Evolutionary conservation across 1,140 invertebrate species (phyloP).

Genomic region (Leptonema lineaticorne): DNA sequence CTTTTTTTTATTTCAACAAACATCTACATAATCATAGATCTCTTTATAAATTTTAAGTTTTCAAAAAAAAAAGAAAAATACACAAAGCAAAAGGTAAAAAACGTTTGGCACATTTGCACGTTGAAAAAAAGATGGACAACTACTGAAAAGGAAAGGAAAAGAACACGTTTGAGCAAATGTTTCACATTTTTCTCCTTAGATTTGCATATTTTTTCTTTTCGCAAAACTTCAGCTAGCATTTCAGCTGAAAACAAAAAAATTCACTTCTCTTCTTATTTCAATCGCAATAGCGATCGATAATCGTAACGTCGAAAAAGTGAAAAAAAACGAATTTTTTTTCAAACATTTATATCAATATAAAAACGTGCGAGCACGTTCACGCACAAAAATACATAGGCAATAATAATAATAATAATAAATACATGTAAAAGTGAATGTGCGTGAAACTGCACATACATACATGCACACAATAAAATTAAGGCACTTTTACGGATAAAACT

Average conservation of each 20-base stretch:
- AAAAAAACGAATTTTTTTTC: not conserved
- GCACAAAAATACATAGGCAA: not conserved
- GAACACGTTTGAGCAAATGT: not conserved
- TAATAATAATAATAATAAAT: not conserved
- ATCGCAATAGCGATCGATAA: no score
- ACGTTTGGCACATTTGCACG: not conserved
- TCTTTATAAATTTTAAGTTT: no score
- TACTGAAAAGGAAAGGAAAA: not conserved
- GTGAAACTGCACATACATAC: not conserved
- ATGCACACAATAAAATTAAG: slow-evolving; percentile 5
- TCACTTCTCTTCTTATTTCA: no score
- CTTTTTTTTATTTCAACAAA: not conserved
- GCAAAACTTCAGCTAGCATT: no score
- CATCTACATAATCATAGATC: not conserved
- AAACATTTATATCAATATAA: no score
- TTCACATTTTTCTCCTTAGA: not conserved
- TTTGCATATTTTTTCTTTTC: not conserved
- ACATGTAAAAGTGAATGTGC: not conserved
- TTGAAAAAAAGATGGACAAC: not conserved
- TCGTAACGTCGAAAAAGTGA: no score
- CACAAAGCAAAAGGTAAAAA: no score
- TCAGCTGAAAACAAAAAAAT: no score
- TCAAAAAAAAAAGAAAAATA: not conserved
- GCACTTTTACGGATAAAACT: slow-evolving; percentile 7
- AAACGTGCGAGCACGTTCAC: no score